phyloP scores from a whole-genome alignment of 2,113 vertebrate genomes.

The Oncorhynchus nerka region DNA sequence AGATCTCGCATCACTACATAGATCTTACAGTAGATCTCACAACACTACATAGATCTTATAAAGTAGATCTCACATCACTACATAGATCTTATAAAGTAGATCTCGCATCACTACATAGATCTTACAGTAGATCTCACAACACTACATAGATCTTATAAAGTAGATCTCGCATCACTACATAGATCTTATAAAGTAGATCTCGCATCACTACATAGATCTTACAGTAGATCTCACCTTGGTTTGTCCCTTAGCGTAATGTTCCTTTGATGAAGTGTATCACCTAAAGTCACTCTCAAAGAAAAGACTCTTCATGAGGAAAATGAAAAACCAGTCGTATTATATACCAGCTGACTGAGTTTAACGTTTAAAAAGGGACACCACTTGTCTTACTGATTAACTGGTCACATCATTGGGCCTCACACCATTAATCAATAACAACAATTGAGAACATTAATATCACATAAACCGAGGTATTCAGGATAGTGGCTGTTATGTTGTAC shows the following conservation, averaged over 20 bases:
- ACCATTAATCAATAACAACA: conserved; percentile 54
- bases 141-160: conserved; percentile 19
- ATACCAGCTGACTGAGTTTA: conserved; percentile 30
- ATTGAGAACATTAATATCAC: conserved; percentile 2
- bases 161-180: too few relatives aligned
- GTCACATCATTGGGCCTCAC: conserved; percentile 28
- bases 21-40: too few relatives aligned
- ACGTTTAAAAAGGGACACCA: conserved; percentile 32
- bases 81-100: too few relatives aligned
- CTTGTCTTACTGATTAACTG: conserved; percentile 56
- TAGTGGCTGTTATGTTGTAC: too few relatives aligned
- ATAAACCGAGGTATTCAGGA: not conserved
- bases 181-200: too few relatives aligned
- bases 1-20: too few relatives aligned
- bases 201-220: too few relatives aligned
- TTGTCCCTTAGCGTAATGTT: not conserved
- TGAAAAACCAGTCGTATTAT: conserved; percentile 6
- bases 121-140: too few relatives aligned
- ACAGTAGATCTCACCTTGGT: conserved; percentile 44
- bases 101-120: too few relatives aligned
- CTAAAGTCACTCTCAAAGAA: conserved; percentile 14
- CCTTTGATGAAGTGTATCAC: conserved; percentile 27
- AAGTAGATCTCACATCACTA: too few relatives aligned
- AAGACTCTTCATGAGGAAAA: not conserved
- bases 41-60: too few relatives aligned